Base-by-base conservation (phyloP, 2,888 invertebrate genomes). In the Caprella mutica region DNA sequence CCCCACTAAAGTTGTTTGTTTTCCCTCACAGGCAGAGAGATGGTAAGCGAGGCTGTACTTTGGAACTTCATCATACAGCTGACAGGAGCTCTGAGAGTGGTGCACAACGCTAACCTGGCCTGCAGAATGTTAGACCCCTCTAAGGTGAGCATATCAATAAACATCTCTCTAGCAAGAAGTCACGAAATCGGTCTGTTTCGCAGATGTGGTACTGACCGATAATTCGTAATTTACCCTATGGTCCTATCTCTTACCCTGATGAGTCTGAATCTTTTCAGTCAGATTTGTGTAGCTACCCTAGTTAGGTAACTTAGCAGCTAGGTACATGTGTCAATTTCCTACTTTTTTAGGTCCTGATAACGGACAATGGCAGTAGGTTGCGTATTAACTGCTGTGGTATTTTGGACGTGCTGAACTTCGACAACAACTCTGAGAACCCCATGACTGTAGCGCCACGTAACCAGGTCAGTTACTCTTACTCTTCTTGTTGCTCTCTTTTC, bases 41-140 rank as follows among this genome's bases (percentile, higher is more conserved):
- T 89, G 71, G 77, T 96, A 65, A 86, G 93, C 0, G 97, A 97
- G 72, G 83, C 86, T 38, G 81, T 88, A 53, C 82, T 98, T 66
- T 98, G 97, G 97, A 87, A 87, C 67, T 86, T 93, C 68, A 82
- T 97, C 48, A 91, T 97, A 68, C 94, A 98, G 74, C 77, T 98
- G 65, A 92, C 92, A 29, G 89, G 93, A 3, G 96, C 91, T 1
- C 76, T 98, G 66, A 80, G 96, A 56, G 84, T 86, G 59, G 86
- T 97, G 67, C 97, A 98, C 75, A 82, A 81, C 53, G 79, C 80
- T 64, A 82, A 83, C 42, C 75, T 87, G 67, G 84, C 86, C 1
- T 84, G 82, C 69, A 83, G 93, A 70, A 84, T 84, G 68, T 75
- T 98, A 70, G 93, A 96, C 72, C 88, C 92, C 27, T 86, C 88